phyloP scores from a whole-genome alignment of 2,888 invertebrate genomes.

The Ormyrus pomaceus region DNA sequence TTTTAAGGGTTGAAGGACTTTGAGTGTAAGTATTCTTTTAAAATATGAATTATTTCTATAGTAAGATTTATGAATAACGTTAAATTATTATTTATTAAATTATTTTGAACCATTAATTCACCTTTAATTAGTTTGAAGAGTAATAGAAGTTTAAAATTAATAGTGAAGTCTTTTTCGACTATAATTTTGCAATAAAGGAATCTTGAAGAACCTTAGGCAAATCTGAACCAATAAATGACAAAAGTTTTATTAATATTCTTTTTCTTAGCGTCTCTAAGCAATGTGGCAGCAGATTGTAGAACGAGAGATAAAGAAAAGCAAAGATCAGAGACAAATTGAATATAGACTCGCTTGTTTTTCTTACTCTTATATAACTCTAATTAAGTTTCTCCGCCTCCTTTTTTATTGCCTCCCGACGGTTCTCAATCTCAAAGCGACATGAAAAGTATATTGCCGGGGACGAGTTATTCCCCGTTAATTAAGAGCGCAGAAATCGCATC shows the following conservation, averaged over 20 bases:
- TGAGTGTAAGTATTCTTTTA: no score
- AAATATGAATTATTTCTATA: no score
- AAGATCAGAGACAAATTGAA: slow-evolving; percentile 24
- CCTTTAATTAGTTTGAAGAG: no score
- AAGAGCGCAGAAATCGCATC: slow-evolving; percentile 10
- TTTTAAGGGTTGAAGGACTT: no score
- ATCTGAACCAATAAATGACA: background rate
- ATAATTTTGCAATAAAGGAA: no score
- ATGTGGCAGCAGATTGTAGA: background rate
- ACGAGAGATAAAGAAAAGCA: background rate
- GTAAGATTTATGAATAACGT: no score
- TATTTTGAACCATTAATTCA: no score
- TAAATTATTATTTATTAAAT: no score
- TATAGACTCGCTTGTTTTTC: slow-evolving; percentile 1
- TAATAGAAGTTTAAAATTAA: no score
- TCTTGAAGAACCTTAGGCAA: no score
- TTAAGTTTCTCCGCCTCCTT: slow-evolving; percentile 13
- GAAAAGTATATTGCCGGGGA: slow-evolving; percentile 27
- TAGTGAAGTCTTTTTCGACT: no score
- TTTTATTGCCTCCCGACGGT: slow-evolving; percentile 15
- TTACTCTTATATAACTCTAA: slow-evolving; percentile 29
- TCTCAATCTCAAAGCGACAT: slow-evolving; percentile 36
- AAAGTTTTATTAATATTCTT: background rate
- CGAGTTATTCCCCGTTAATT: slow-evolving; percentile 30
- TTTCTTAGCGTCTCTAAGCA: background rate